Conservation (phyloP, 2,888 invertebrate genomes). For the Lasioglossum malachurum region DNA sequence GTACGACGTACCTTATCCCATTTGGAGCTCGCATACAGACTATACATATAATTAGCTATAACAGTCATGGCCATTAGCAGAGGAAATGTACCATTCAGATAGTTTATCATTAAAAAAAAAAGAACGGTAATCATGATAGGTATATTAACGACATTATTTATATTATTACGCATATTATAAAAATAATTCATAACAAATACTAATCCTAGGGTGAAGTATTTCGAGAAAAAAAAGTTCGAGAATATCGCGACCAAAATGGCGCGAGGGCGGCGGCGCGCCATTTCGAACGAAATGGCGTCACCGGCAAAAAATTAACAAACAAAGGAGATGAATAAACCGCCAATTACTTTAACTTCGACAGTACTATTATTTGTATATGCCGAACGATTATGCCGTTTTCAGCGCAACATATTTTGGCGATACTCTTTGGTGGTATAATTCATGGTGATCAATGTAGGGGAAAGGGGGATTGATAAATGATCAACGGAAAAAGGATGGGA, state of each 20-base stretch:
- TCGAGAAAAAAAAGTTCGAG: conserved; percentile 56
- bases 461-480: conserved; percentile 55
- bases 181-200: conserved; percentile 81
- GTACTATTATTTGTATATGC: conserved; percentile 85
- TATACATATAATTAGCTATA: conserved; percentile 76
- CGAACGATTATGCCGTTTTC: conserved; percentile 85
- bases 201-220: conserved; percentile 82
- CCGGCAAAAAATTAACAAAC: conserved; percentile 55
- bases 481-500: conserved; percentile 20
- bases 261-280: conserved; percentile 62
- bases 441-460: conserved; percentile 73
- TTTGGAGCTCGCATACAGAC: conserved; percentile 81
- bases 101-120: conserved; percentile 81
- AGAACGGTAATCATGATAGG: conserved; percentile 82
- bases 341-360: conserved; percentile 84
- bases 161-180: conserved; percentile 84
- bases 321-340: conserved; percentile 79
- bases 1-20: conserved; percentile 82
- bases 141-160: conserved; percentile 84
- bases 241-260: conserved; percentile 50
- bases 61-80: conserved; percentile 82
- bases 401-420: conserved; percentile 84
- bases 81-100: conserved; percentile 81
- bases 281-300: conserved; percentile 59
- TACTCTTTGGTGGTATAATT: conserved; percentile 81